A percentile compares a stretch with the other conserved stretches of the same genome.
Conservation (phyloP, 2,113 vertebrate species). For the Ondatra zibethicus region DNA sequence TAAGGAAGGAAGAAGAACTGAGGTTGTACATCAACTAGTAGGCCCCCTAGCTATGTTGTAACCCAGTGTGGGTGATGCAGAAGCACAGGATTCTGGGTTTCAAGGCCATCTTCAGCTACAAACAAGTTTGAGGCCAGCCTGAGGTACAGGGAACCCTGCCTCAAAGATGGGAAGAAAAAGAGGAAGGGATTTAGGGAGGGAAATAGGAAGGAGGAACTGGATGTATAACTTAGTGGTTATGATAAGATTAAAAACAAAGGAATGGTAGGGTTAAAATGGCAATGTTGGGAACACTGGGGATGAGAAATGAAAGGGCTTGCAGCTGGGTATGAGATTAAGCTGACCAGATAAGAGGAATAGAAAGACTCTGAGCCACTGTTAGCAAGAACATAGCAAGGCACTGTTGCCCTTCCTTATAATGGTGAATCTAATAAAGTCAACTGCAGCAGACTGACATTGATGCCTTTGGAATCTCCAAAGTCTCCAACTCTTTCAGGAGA, state of each 20-base stretch:
- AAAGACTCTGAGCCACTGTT: neutral
- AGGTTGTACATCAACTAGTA: neutral
- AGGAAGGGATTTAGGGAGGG: too few relatives aligned
- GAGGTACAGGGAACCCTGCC: neutral
- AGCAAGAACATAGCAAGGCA: neutral
- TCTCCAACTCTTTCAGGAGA: neutral
- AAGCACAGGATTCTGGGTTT: neutral
- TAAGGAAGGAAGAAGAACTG: neutral
- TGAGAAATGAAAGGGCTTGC: neutral
- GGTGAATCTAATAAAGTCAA: neutral
- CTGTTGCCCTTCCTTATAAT: neutral
- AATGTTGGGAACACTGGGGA: neutral
- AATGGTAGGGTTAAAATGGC: neutral
- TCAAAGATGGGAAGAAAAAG: neutral
- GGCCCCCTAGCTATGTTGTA: too few relatives aligned
- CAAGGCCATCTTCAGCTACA: neutral
- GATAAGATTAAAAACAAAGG: too few relatives aligned
- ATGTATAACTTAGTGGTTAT: neutral
- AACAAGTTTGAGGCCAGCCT: neutral
- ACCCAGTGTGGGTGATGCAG: too few relatives aligned
- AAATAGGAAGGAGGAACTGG: neutral
- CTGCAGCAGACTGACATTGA: neutral
- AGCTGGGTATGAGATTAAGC: neutral
- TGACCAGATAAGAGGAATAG: neutral
- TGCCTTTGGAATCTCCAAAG: neutral